A percentile compares a stretch with the other conserved stretches of the same genome.
Evolutionary conservation across 2,797 vertebrate genomes (phyloP).

Genomic region (Clarias fuscus): DNA sequence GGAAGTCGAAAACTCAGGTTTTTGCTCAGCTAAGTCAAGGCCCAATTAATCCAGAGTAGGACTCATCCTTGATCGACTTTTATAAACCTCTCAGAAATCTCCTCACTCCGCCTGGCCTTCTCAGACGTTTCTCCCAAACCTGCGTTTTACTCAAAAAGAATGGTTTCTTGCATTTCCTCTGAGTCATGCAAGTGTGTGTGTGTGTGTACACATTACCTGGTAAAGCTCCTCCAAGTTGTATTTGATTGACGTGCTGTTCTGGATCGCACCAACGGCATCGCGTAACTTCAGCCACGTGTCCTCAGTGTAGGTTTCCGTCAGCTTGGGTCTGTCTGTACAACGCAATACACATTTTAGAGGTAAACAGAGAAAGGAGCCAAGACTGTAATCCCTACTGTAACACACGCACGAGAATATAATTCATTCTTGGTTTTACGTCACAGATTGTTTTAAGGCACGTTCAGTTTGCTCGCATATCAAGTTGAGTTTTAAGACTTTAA

Average conservation of each 20-base stretch:
- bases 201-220: constrained; percentile 78
- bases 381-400: too few species aligned
- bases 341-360: neutral
- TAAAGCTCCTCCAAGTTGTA: constrained; percentile 99
- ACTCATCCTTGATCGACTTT: neutral
- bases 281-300: constrained; percentile 99
- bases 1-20: too few species aligned
- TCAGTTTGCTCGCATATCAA: too few species aligned
- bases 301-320: constrained; percentile 97
- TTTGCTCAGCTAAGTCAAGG: neutral
- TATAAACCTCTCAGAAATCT: neutral
- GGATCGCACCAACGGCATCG: constrained; percentile 96
- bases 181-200: too few species aligned
- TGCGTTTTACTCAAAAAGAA: neutral
- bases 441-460: too few species aligned
- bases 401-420: neutral
- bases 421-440: neutral
- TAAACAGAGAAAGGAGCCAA: neutral
- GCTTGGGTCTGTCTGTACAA: constrained; percentile 91
- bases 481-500: too few species aligned
- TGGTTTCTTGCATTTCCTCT: neutral
- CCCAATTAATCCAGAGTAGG: neutral
- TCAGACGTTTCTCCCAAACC: neutral
- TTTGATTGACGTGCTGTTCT: constrained; percentile 98
- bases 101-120: too few species aligned